phyloP scores from a whole-genome alignment of 2,797 vertebrate species.

The Etheostoma perlongum region DNA sequence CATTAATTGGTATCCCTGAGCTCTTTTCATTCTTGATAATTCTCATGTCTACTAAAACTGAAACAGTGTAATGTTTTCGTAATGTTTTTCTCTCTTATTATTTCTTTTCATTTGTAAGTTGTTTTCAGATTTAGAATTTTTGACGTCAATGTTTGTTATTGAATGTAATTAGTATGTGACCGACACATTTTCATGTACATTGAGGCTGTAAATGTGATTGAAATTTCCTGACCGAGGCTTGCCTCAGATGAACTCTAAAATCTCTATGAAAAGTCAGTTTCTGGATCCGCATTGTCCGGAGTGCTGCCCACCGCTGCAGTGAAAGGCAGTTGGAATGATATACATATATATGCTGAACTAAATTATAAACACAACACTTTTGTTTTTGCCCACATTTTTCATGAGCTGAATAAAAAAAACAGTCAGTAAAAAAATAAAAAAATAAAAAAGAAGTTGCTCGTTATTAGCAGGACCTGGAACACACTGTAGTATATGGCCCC shows the following conservation, averaged over 20 bases:
- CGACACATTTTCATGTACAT: too few relatives aligned
- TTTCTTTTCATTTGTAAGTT: neutral
- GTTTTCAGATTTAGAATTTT: neutral
- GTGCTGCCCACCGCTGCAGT: neutral
- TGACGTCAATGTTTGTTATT: neutral
- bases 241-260: too few relatives aligned
- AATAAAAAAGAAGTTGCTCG: too few relatives aligned
- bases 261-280: neutral
- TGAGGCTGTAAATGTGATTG: neutral
- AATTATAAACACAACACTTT: too few relatives aligned
- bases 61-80: neutral
- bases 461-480: too few relatives aligned
- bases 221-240: too few relatives aligned
- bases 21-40: neutral
- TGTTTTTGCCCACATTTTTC: too few relatives aligned
- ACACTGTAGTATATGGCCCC: too few relatives aligned
- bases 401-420: too few relatives aligned
- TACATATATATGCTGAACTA: neutral
- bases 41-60: neutral
- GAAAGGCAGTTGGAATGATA: neutral
- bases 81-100: neutral
- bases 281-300: neutral
- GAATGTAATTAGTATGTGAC: neutral
- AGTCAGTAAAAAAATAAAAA: too few relatives aligned
- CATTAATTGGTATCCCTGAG: slow-evolving; percentile 11